Evolutionary conservation across 2,888 invertebrate species (phyloP), one percentile per base, ranked within the genome.

Genomic region (Lapara coniferarum): DNA sequence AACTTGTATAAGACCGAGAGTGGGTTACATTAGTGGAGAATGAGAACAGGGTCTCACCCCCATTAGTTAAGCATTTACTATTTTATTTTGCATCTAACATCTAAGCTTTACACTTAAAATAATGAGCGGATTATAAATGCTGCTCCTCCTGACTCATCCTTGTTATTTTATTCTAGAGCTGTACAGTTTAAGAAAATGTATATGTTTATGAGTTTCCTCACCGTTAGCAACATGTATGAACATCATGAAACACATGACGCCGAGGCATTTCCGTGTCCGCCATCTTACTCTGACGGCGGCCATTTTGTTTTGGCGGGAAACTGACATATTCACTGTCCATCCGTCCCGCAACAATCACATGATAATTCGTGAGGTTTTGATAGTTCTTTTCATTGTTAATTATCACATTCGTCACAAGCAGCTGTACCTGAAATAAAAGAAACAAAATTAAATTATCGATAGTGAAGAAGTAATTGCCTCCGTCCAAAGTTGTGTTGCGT

Each of bases 201-300:
- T 25, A 3, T 10, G 6, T 52, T 14, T 13, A 14, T n/a, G 70
- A 66, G 69, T 63, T 53, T 69, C 70, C 91, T 86, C 70, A 93
- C 93, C 91, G 77, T 88, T 84, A 58, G 89, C 84, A 76, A 88
- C 78, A 77, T 90, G 89, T 76, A 89, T 79, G 51, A 87, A 76
- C 70, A 89, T 81, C 57, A 86, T 82, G 72, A 90, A 82, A 71
- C 91, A 75, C 74, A 88, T 80, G 30, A 85, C 87, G 73, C 82
- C 83, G 69, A 85, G 74, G 72, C 82, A 79, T 68, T 78, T 80
- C 75, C 85, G 75, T 72, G 84, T 77, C 89, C 92, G 90, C 93
- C 93, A 92, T 89, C 76, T 89, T 85, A 84, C 85, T 74, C 77
- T 76, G 49, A 78, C 81, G 81, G 83, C 87, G 79, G 89, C 89